phyloP scores from a whole-genome alignment of 2,113 vertebrate species.

The Planiliza haematocheilus region DNA sequence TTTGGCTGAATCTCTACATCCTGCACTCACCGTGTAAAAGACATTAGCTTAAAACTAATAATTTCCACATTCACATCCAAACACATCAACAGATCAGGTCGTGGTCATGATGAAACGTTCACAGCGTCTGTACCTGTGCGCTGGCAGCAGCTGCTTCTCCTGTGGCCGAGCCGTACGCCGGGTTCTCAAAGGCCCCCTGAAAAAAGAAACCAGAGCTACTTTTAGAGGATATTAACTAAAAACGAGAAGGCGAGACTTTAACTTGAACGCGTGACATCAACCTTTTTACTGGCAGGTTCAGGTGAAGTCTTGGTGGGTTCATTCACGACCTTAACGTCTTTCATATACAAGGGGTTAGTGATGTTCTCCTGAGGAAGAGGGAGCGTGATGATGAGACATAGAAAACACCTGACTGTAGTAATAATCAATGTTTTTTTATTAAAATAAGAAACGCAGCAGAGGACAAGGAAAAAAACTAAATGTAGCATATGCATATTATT shows the following conservation, averaged over 20 bases:
- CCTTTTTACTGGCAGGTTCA: constrained; percentile 32
- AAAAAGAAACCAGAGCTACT: not conserved
- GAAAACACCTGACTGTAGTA: too few species aligned
- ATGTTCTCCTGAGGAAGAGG: constrained; percentile 52
- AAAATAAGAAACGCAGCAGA: not conserved
- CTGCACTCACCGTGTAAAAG: too few species aligned
- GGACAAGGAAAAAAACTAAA: not conserved
- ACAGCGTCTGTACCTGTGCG: too few species aligned
- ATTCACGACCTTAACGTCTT: constrained; percentile 32
- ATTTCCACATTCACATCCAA: not conserved
- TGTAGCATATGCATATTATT: too few species aligned
- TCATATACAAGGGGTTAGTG: constrained; percentile 59
- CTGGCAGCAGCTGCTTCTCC: not conserved
- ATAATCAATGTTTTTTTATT: too few species aligned
- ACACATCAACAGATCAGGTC: too few species aligned
- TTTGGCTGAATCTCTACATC: too few species aligned
- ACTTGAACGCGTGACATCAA: constrained; percentile 35
- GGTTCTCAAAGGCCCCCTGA: constrained; percentile 62
- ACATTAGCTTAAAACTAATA: too few species aligned
- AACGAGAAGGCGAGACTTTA: not conserved
- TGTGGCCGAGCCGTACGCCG: constrained; percentile 1
- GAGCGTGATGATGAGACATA: not conserved
- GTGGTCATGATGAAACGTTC: too few species aligned
- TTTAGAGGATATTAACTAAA: not conserved
- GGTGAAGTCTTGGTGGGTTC: constrained; percentile 11